A percentile compares a stretch with the other conserved stretches of the same genome.
Conservation (phyloP, 2,113 vertebrate genomes). For the Barbus barbus region DNA sequence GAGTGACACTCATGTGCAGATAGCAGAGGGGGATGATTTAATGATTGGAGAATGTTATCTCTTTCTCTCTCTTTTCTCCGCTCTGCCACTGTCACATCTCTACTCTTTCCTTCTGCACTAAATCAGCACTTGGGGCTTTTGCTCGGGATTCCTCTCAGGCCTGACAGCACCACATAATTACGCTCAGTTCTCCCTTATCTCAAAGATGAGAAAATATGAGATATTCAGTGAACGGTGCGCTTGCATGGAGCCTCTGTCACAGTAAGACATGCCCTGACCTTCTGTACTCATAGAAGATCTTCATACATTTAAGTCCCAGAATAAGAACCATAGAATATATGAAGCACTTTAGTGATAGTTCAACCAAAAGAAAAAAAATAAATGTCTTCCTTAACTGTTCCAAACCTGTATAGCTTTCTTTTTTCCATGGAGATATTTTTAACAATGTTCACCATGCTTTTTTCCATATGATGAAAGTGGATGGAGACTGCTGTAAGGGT, state of each 20-base stretch:
- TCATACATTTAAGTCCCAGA: constrained; percentile 7
- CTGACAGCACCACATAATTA: constrained; percentile 75
- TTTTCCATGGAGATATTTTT: neutral
- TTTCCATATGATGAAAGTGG: neutral
- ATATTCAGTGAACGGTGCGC: constrained; percentile 77
- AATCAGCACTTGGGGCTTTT: constrained; percentile 84
- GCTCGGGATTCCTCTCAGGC: constrained; percentile 72
- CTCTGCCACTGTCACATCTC: constrained; percentile 70
- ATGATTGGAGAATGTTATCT: constrained; percentile 74
- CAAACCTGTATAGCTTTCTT: constrained; percentile 6
- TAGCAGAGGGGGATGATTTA: constrained; percentile 81
- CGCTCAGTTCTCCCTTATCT: constrained; percentile 76
- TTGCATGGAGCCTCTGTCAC: constrained; percentile 65
- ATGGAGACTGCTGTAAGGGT: neutral
- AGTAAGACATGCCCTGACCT: constrained; percentile 54
- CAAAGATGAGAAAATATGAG: constrained; percentile 77
- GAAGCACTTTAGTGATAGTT: neutral
- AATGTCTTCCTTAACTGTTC: too few relatives aligned
- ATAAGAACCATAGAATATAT: neutral
- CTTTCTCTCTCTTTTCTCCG: constrained; percentile 57
- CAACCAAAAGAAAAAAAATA: too few relatives aligned
- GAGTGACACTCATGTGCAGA: constrained; percentile 87
- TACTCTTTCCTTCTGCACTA: constrained; percentile 74
- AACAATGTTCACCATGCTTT: neutral
- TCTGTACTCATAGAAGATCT: constrained; percentile 30